A percentile compares a stretch with the other conserved stretches of the same genome.
Evolutionary conservation across 2,113 vertebrate genomes (phyloP).

Genomic region (Microtus pennsylvanicus): DNA sequence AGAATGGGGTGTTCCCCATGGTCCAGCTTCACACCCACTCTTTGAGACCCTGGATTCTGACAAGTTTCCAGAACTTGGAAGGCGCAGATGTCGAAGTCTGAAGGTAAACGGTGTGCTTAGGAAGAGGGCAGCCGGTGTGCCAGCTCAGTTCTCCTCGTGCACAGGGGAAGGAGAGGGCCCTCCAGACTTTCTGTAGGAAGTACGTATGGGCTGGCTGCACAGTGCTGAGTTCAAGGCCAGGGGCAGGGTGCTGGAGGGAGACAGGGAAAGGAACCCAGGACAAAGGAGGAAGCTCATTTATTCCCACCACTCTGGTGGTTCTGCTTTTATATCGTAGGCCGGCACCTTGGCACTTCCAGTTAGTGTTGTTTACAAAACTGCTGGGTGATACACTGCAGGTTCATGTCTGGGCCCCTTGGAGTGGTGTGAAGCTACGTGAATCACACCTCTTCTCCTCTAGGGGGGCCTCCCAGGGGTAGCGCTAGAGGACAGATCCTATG

Average conservation of each 20-base stretch:
- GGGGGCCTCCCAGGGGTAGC: not conserved
- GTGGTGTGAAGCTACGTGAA: not conserved
- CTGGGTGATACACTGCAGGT: not conserved
- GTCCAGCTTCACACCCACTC: conserved; percentile 68
- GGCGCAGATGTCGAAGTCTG: conserved; percentile 61
- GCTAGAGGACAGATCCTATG: not conserved
- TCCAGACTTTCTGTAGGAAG: not conserved
- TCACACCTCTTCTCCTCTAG: not conserved
- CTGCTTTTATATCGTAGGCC: not conserved
- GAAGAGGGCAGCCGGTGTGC: not conserved
- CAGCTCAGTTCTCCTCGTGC: not conserved
- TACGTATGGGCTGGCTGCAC: not conserved
- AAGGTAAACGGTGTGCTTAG: conserved; percentile 82
- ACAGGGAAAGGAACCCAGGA: not conserved
- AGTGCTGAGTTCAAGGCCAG: conserved; percentile 3
- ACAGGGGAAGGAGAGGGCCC: not conserved
- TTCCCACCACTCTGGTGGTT: not conserved
- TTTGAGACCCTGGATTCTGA: conserved; percentile 58
- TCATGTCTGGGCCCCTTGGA: not conserved
- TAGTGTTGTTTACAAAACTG: not conserved
- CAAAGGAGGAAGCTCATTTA: not conserved
- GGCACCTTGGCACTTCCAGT: not conserved
- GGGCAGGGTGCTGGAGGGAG: not conserved
- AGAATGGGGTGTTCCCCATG: conserved; percentile 81
- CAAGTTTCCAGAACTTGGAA: conserved; percentile 68